Percentiles rank a stretch among this genome's conserved stretches.
Evolutionary conservation across 2,113 vertebrate genomes (phyloP).

Genomic region (Thamnophis sirtalis): DNA sequence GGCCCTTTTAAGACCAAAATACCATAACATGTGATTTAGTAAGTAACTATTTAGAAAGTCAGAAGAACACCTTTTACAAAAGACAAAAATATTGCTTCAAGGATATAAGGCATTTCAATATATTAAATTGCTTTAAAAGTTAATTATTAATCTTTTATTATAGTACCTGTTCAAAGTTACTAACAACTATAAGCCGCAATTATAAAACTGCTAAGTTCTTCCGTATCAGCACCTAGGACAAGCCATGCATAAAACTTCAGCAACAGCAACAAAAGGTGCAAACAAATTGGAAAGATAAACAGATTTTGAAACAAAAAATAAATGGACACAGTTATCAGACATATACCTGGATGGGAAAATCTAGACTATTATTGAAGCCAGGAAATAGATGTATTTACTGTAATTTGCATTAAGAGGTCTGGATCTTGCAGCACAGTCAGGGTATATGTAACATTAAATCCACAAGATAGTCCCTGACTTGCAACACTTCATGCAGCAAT

Average conservation of each 20-base stretch:
- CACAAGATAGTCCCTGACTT: neutral
- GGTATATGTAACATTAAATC: neutral
- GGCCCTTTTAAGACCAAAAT: neutral
- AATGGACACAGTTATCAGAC: fast-evolving
- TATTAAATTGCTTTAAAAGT: slow-evolving; percentile 29
- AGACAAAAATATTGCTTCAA: slow-evolving; percentile 33
- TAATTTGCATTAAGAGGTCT: neutral
- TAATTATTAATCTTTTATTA: slow-evolving; percentile 29
- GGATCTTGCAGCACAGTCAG: neutral
- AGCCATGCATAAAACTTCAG: neutral
- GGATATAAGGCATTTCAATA: slow-evolving; percentile 39
- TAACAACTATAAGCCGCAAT: neutral
- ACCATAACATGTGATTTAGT: neutral
- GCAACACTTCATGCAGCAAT: neutral
- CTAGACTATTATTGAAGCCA: neutral
- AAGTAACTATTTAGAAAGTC: neutral
- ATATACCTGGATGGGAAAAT: neutral
- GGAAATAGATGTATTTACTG: neutral
- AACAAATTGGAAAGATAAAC: neutral
- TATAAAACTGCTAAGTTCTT: neutral
- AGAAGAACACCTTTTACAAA: neutral
- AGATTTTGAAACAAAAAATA: fast-evolving
- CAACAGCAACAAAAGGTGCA: neutral
- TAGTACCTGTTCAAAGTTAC: neutral
- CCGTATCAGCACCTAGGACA: neutral